Evolutionary conservation across 2,888 invertebrate genomes (phyloP).

Genomic region (Calliopum simillimum): DNA sequence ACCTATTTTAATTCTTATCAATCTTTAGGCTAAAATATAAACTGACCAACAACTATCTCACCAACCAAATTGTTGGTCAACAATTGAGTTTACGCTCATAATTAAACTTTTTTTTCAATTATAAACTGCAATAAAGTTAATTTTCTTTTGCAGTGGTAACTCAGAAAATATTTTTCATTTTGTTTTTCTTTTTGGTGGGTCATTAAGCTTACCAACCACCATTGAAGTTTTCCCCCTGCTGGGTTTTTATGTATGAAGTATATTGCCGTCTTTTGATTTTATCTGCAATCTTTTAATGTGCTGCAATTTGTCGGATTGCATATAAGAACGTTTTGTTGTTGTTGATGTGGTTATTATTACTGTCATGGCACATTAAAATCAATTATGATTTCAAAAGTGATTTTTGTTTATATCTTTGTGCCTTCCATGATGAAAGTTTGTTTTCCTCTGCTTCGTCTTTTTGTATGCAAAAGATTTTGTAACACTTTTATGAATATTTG

Average conservation of each 20-base stretch:
- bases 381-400: background rate
- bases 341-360: background rate
- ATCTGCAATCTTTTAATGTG: conserved; percentile 11
- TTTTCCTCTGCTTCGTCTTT: too few species aligned
- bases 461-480: too few species aligned
- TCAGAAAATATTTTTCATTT: too few species aligned
- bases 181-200: background rate
- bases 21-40: too few species aligned
- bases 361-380: conserved; percentile 25
- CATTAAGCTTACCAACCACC: background rate
- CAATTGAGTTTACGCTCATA: too few species aligned
- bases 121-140: background rate
- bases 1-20: too few species aligned
- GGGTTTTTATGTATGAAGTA: too few species aligned
- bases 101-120: background rate
- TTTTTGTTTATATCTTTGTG: too few species aligned
- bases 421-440: too few species aligned
- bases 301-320: conserved; percentile 8
- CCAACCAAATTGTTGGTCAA: too few species aligned
- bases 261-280: background rate
- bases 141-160: background rate
- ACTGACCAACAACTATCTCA: too few species aligned
- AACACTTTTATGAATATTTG: too few species aligned
- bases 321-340: background rate
- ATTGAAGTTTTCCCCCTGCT: background rate